Base-by-base conservation (phyloP, 2,113 vertebrate genomes). In the Sinocyclocheilus rhinocerous region DNA sequence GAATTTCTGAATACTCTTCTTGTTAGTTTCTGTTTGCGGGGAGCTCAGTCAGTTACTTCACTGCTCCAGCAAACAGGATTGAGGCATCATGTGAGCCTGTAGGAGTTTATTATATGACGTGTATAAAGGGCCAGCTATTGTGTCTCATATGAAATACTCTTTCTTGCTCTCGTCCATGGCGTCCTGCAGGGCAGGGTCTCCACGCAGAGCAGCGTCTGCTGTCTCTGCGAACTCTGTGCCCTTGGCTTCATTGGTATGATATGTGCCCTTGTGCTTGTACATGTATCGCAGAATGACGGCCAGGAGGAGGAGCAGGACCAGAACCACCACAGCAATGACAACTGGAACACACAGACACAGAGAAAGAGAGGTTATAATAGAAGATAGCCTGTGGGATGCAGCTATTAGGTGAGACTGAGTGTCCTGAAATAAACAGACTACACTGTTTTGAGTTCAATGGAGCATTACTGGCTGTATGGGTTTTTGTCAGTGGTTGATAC, bases 221-320 rank as follows among this genome's bases (percentile, higher is more conserved):
- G 92, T 96, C 83, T 97, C 96, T 0, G 96, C 96, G 70, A 96
- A 97, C 90, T 97, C 96, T 0, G 95, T 96, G 85, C 96, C 96
- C 90, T 97, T 98, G 88, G 95, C 96, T 90, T 97, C 97, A 0
- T 97, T 96, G 90, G 96, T 97, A 93, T 94, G 94, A 91, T 97
- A 97, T 0, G 95, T 96, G 85, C 97, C 97, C 88, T 97, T 97
- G 90, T 98, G 94, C 84, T 95, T 88, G 93, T 94, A 97, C 92
- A 95, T 81, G 91, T 97, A 97, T 6, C 92, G 90, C 0, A 97
- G 88, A 88, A 95, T 89, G 84, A 96, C 85, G 1, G 94, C 67
- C 57, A 96, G 85, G 69, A 97, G 91, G 91, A 93, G 94, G 24
- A 96, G 77, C 20, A 97, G 92, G 76, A 97, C 92, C 55, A 97